Conservation (phyloP, 2,888 invertebrate species). For the Microchrysa polita region DNA sequence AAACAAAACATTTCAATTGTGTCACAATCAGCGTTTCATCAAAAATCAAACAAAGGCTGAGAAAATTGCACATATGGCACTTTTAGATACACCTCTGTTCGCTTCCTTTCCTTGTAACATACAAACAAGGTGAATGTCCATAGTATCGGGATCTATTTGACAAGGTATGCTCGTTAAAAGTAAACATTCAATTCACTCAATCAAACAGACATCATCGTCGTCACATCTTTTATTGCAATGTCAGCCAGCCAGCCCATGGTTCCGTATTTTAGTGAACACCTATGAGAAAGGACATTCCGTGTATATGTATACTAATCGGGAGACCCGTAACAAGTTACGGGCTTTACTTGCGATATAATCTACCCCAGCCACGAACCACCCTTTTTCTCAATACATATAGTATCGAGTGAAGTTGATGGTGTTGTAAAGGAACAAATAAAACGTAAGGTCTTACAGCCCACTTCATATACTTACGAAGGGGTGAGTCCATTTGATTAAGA, state of each 20-base stretch:
- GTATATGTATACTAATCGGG: not conserved
- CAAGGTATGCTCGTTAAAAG: constrained; percentile 33
- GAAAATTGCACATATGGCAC: constrained; percentile 40
- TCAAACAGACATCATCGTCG: constrained; percentile 36
- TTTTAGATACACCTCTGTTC: not conserved
- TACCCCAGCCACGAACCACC: constrained; percentile 23
- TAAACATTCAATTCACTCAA: constrained; percentile 38
- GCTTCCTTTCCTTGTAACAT: not conserved
- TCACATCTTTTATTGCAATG: constrained; percentile 25
- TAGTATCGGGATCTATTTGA: constrained; percentile 22
- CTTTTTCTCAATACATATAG: not conserved
- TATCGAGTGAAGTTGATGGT: not conserved
- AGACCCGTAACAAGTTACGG: constrained; percentile 21
- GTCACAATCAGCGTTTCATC: constrained; percentile 28
- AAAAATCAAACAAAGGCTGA: constrained; percentile 13
- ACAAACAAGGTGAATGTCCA: constrained; percentile 31
- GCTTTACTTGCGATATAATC: constrained; percentile 21
- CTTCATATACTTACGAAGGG: not conserved
- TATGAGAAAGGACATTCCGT: constrained; percentile 28
- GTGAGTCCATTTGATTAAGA: constrained; percentile 50
- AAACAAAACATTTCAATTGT: constrained; percentile 2
- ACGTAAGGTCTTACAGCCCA: no score
- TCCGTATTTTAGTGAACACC: not conserved
- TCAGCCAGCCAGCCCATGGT: no score
- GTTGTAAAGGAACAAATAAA: not conserved